A percentile compares a stretch with the other conserved stretches of the same genome.
These are phyloP conservation scores for Ophiothrix spiculata DNA, from an alignment of 35 echinoderm and acorn worm species.

Conservation along the genomic window DNA sequence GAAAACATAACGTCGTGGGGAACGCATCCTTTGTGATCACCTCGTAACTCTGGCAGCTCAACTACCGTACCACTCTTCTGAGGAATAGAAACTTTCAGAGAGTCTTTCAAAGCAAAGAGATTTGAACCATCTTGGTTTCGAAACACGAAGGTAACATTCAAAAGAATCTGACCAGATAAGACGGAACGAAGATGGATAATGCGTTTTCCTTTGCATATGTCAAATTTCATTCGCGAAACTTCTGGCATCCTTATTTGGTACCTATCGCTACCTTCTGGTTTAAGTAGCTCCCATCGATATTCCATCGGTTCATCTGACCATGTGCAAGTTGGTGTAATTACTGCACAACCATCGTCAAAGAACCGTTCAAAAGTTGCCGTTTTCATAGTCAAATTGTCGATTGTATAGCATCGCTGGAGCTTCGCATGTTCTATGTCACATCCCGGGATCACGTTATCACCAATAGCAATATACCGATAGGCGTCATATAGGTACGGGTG, in stretches of 20 bases:
- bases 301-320: background rate
- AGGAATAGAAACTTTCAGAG: too few relatives aligned
- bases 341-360: background rate
- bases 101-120: too few relatives aligned
- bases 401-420: background rate
- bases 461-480: background rate
- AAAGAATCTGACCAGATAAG: too few relatives aligned
- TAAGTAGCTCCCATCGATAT: background rate
- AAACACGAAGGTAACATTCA: too few relatives aligned
- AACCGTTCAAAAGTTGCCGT: background rate
- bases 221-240: too few relatives aligned
- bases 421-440: background rate
- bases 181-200: too few relatives aligned
- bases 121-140: too few relatives aligned
- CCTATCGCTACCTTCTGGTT: background rate
- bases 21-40: too few relatives aligned
- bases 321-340: background rate
- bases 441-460: background rate
- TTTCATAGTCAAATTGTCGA: background rate
- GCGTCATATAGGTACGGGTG: background rate
- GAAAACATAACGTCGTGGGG: too few relatives aligned
- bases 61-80: too few relatives aligned
- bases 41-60: too few relatives aligned
- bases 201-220: too few relatives aligned
- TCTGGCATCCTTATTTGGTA: background rate